Evolutionary conservation across 2,113 vertebrate genomes (phyloP).

Genomic region (Laticauda laticaudata): DNA sequence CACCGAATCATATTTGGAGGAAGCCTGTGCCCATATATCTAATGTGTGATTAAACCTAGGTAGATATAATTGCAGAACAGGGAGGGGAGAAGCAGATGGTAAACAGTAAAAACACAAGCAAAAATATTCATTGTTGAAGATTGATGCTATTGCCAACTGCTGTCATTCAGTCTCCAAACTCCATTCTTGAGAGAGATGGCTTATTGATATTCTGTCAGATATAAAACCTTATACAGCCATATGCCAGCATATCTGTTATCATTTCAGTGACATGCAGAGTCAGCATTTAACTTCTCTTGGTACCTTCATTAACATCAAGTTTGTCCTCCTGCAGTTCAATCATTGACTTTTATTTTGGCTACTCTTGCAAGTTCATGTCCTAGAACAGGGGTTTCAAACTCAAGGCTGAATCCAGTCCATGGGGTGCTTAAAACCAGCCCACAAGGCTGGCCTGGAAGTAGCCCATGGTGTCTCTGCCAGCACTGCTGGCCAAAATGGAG

Average conservation of each 20-base stretch:
- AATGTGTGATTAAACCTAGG: constrained; percentile 28
- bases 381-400: too few relatives aligned
- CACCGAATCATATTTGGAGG: constrained; percentile 1
- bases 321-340: not conserved
- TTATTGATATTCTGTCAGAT: constrained; percentile 18
- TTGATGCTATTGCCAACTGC: constrained; percentile 17
- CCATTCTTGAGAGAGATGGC: constrained; percentile 24
- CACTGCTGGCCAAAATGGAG: too few relatives aligned
- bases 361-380: not conserved
- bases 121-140: constrained; percentile 33
- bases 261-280: not conserved
- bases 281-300: not conserved
- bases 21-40: not conserved
- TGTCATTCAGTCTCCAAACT: constrained; percentile 30
- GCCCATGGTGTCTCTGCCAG: too few relatives aligned
- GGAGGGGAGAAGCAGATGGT: constrained; percentile 51
- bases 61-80: constrained; percentile 43
- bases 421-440: too few relatives aligned
- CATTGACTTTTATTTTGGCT: constrained; percentile 23
- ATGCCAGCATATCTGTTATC: not conserved
- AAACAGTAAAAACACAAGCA: constrained; percentile 40
- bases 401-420: too few relatives aligned
- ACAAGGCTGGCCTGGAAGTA: too few relatives aligned
- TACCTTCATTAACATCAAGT: constrained; percentile 21
- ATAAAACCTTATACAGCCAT: constrained; percentile 30